phyloP scores from a whole-genome alignment of 2,797 vertebrate genomes.

The Chaetodon trifasciatus region DNA sequence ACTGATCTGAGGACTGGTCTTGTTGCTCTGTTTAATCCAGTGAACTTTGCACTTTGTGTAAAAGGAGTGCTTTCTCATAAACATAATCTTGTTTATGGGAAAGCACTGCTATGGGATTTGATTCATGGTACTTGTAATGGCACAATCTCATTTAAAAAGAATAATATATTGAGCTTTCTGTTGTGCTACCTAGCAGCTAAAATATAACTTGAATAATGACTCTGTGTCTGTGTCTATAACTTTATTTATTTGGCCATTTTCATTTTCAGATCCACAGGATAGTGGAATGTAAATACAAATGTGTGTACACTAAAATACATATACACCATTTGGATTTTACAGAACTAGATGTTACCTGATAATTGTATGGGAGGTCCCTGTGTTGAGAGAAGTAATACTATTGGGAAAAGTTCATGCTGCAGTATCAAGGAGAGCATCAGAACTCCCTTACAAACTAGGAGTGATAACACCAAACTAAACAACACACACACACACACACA shows the following conservation, averaged over 20 bases:
- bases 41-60: background rate
- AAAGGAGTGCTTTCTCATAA: background rate
- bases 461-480: background rate
- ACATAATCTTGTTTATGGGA: background rate
- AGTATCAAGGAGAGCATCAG: background rate
- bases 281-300: background rate
- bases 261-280: constrained; percentile 1
- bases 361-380: background rate
- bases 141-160: background rate
- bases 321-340: background rate
- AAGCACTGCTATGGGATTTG: background rate
- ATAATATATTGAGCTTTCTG: background rate
- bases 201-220: background rate
- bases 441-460: background rate
- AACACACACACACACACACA: too few species aligned
- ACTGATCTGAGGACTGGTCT: background rate
- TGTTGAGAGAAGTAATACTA: background rate
- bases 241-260: constrained; percentile 10
- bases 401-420: background rate
- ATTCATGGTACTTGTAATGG: background rate
- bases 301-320: background rate
- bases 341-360: background rate
- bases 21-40: background rate
- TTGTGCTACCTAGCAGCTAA: background rate
- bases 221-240: background rate